Evolutionary conservation across 2,888 invertebrate species (phyloP), one percentile per base, ranked within the genome.

Genomic region (Megaustenia siamemsis): DNA sequence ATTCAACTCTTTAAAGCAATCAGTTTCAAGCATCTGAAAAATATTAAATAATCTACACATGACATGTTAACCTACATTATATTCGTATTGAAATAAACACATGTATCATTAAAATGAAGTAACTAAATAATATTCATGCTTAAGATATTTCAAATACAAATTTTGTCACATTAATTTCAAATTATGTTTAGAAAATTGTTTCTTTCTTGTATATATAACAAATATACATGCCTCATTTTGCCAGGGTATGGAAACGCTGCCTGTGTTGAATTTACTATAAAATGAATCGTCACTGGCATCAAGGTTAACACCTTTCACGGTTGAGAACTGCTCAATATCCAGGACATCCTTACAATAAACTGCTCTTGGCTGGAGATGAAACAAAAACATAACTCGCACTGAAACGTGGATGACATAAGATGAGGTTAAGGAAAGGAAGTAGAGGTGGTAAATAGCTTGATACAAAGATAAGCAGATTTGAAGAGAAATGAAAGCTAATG

Each of bases 311-410:
- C 99, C 94, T 88, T 94, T 94, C n/a, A 99, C 99, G 0, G 99
- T 99, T 77, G 98, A 99, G 95, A 99, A 99, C 95, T 99, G 99
- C 94, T 99, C 99, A 93, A 99, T 99, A 95, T 99, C 99, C 90
- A 99, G 95, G 85, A 99, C 99, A 95, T 99, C 99, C 95, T 99
- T 99, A 88, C 99, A 99, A 95, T 99, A 99, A 38, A 99, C 99
- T 6, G 99, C 99, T 94, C 99, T 98, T 1, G 99, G 99, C 98
- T 98, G 95, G 60, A 95, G 94, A n/a, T n/a, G 89, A 63, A 63
- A 78, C 10, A 28, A 63, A 63, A 45, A 10, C 45, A 45, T 45
- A 32, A 28, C 28, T 12, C 4, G 28, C 28, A 60, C 5, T 60
- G 28, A 60, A 60, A 60, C 12, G n/a, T n/a, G n/a, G n/a, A n/a